Conservation (phyloP, 2,797 vertebrate species). For the Parauchenoglanis ngamensis region DNA sequence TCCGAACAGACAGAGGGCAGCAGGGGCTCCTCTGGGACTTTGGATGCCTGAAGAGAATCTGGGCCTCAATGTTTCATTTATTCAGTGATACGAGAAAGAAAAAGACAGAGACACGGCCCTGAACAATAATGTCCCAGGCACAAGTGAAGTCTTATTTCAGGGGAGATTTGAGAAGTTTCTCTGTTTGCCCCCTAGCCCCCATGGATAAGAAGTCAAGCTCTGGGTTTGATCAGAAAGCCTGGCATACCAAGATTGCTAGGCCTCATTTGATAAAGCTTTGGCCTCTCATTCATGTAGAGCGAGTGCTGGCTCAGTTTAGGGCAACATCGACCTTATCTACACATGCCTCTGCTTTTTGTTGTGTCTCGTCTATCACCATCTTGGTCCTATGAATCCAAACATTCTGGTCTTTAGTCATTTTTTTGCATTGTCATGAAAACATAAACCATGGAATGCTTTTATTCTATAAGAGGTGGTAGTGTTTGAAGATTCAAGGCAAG, state of each 20-base stretch:
- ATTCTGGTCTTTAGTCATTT: constrained; percentile 28
- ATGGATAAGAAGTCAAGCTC: constrained; percentile 1
- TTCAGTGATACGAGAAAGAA: constrained; percentile 23
- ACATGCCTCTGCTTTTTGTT: constrained; percentile 60
- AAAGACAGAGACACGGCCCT: constrained; percentile 5
- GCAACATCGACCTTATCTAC: constrained; percentile 62
- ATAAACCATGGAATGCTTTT: constrained; percentile 15
- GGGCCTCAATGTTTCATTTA: constrained; percentile 35
- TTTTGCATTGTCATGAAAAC: constrained; percentile 35
- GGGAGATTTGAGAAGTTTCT: constrained; percentile 10
- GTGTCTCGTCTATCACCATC: constrained; percentile 39
- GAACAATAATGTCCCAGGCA: constrained; percentile 26
- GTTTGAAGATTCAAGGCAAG: constrained; percentile 30
- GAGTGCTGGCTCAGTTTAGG: constrained; percentile 52
- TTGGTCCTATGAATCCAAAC: constrained; percentile 31
- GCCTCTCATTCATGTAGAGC: constrained; percentile 57
- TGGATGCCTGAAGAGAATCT: constrained; percentile 33
- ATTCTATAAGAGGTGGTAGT: not conserved
- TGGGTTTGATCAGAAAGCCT: constrained; percentile 36
- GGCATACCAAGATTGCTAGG: constrained; percentile 46
- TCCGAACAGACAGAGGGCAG: constrained; percentile 67
- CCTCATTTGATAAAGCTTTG: constrained; percentile 59
- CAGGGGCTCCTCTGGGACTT: constrained; percentile 64
- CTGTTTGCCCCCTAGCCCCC: constrained; percentile 2
- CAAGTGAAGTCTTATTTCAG: constrained; percentile 22